These are phyloP conservation scores for Lutraria lutraria DNA, from an alignment of 2,888 invertebrate species.

Conservation along the genomic window DNA sequence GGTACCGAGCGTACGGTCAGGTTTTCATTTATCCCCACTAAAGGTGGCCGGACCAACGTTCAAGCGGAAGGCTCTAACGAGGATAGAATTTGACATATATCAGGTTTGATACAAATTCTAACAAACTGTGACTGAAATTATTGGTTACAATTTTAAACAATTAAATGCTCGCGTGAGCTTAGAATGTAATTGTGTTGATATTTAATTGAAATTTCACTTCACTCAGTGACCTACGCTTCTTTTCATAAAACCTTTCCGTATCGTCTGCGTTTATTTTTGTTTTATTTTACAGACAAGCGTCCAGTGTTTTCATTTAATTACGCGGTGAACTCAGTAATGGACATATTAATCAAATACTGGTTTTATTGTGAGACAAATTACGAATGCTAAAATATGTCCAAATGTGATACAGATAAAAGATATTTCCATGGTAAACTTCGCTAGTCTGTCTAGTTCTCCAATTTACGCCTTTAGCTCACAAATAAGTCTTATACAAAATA, in stretches of 20 bases:
- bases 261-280: neutral
- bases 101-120: neutral
- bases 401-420: too few relatives aligned
- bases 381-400: neutral
- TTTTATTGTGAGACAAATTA: neutral
- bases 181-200: neutral
- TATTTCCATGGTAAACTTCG: too few relatives aligned
- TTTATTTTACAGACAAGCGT: neutral
- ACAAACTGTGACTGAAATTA: neutral
- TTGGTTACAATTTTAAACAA: neutral
- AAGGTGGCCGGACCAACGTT: neutral
- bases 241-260: neutral
- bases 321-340: neutral
- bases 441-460: too few relatives aligned
- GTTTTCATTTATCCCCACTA: neutral
- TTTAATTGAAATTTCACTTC: neutral
- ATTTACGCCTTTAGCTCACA: too few relatives aligned
- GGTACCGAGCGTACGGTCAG: neutral
- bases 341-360: neutral
- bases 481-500: too few relatives aligned
- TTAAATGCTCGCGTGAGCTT: neutral
- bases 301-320: conserved; percentile 19
- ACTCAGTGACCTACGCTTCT: neutral
- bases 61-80: neutral
- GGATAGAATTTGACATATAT: neutral